These are phyloP conservation scores for Pararge aegeria DNA, from an alignment of 1,140 invertebrate genomes.

Conservation along the genomic window DNA sequence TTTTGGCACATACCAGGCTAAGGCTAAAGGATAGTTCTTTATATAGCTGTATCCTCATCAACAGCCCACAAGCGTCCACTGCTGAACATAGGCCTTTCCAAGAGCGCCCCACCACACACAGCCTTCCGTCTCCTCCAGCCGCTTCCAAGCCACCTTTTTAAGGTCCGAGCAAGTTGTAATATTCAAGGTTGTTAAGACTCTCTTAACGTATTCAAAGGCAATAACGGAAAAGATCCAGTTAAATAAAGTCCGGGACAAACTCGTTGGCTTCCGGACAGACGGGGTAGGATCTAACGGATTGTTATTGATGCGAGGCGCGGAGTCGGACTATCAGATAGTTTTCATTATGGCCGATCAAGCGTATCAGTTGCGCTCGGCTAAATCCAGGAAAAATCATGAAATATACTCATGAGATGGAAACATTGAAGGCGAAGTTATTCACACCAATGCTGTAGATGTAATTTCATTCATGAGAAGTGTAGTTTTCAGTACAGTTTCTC, in stretches of 20 bases:
- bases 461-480: slow-evolving; percentile 11
- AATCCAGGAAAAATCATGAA: slow-evolving; percentile 55
- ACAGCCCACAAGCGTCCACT: no score
- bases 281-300: slow-evolving; percentile 53
- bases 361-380: slow-evolving; percentile 41
- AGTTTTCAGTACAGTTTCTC: not conserved
- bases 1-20: no score
- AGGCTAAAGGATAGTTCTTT: no score
- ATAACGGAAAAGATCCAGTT: slow-evolving; percentile 31
- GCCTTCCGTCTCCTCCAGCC: no score
- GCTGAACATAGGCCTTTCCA: no score
- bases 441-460: slow-evolving; percentile 5
- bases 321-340: slow-evolving; percentile 33
- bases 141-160: no score
- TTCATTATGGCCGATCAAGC: slow-evolving; percentile 61
- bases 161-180: not conserved
- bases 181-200: not conserved
- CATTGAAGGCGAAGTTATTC: not conserved
- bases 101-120: no score
- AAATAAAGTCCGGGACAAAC: slow-evolving; percentile 54
- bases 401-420: slow-evolving; percentile 34
- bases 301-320: slow-evolving; percentile 55
- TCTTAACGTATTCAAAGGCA: slow-evolving; percentile 1
- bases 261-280: slow-evolving; percentile 43
- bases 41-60: no score